Evolutionary conservation across 2,797 vertebrate species (phyloP), one percentile per base, ranked within the genome.

Genomic region (Sebastiscus tertius): DNA sequence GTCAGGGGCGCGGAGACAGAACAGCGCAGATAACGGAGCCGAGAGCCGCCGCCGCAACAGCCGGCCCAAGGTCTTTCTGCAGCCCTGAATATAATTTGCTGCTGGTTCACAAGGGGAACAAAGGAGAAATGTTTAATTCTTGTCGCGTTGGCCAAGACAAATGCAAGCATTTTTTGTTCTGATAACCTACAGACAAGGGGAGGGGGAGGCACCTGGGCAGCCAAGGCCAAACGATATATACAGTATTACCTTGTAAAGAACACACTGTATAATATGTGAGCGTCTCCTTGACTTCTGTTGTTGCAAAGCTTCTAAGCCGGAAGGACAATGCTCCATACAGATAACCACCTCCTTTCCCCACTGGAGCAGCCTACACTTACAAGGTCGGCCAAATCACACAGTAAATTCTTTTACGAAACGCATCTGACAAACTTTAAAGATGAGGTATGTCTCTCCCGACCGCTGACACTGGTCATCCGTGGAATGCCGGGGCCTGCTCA

Each of bases 11-110:
- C 81, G 71, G 89, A 93, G 85, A 94, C 90, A 91, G 88, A 92
- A 87, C 90, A 92, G 87, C 36, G 88, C 77, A 91, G 92, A 94
- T 94, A 94, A 94, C 82, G 61, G 72, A 88, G 87, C 75, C 0
- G 46, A 86, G 83, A 88, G 85, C 84, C 8, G 27, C 83, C 29
- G 24, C 80, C 77, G 77, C 88, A 49, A 49, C 63, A 31, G 72
- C 69, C 82, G 62, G 80, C 82, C 87, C 94, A 94, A 93, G 94
- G 94, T 90, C 92, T 92, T 86, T 81, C 85, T 77, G 79, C 80
- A 89, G 84, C 87, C 90, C 85, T 91, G 89, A 88, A 90, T 91
- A 80, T 89, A 86, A 94, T 93, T 92, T 92, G 80, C 90, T 66
- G 22, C 73, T 72, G 70, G 85, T 91, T 87, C 86, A 86, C 84